Evolutionary conservation across 2,797 vertebrate genomes (phyloP).

Genomic region (Brachyalestes nurse): DNA sequence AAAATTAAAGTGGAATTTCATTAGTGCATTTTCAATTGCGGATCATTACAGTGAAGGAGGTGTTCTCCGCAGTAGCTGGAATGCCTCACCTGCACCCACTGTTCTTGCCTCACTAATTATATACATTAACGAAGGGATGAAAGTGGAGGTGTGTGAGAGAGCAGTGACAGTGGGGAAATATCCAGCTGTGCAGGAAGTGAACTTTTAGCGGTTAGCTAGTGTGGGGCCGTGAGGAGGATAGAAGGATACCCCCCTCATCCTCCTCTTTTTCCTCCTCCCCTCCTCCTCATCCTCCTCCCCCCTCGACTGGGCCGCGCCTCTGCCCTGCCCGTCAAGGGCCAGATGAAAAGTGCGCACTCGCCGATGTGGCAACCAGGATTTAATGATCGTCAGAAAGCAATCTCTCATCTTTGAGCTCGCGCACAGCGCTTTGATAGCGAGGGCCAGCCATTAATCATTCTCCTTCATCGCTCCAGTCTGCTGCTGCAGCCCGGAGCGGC

Average conservation of each 20-base stretch:
- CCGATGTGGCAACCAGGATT: constrained; percentile 67
- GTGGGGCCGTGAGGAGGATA: constrained; percentile 20
- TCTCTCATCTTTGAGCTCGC: constrained; percentile 67
- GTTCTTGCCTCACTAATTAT: not conserved
- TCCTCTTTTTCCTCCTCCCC: not conserved
- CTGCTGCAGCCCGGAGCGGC: constrained; percentile 49
- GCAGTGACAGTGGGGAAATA: not conserved
- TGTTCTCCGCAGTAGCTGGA: not conserved
- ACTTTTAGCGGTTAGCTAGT: constrained; percentile 45
- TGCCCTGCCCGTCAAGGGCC: constrained; percentile 55
- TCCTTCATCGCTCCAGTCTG: constrained; percentile 61
- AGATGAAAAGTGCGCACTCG: constrained; percentile 64
- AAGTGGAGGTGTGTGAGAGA: constrained; percentile 9
- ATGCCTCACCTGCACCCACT: not conserved
- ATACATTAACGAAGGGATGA: constrained; percentile 17
- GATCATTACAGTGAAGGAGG: not conserved
- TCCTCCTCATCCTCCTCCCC: constrained; percentile 48
- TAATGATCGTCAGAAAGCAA: constrained; percentile 69
- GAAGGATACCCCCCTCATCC: constrained; percentile 53
- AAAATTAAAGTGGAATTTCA: not conserved
- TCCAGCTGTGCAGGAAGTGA: constrained; percentile 39
- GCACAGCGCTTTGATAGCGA: constrained; percentile 62
- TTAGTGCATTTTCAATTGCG: not conserved
- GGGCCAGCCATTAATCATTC: constrained; percentile 66
- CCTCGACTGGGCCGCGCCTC: constrained; percentile 35